Percentiles rank a stretch among this genome's conserved stretches.
phyloP scores from a whole-genome alignment of 2,888 invertebrate species.

The Toxonevra muliebris region DNA sequence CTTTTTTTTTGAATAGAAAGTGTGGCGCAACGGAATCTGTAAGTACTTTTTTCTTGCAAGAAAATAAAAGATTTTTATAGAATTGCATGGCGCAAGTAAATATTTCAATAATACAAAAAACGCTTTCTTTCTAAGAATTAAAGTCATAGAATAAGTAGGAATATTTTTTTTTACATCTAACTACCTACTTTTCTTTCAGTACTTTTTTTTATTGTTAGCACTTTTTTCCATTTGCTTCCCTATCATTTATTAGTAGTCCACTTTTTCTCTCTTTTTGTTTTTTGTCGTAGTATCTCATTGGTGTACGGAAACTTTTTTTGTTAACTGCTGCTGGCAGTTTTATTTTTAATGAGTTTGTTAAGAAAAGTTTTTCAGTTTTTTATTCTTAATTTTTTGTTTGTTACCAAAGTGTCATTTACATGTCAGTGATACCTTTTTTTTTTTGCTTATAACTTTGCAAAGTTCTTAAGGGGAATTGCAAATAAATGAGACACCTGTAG shows the following conservation, averaged over 20 bases:
- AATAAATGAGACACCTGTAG: slow-evolving; percentile 17
- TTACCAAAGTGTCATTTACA: slow-evolving; percentile 50
- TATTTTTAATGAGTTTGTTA: slow-evolving; percentile 50
- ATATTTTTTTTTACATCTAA: no score
- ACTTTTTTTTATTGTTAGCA: slow-evolving; percentile 26
- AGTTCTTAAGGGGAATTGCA: slow-evolving; percentile 18
- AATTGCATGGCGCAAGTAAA: no score
- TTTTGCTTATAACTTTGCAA: slow-evolving; percentile 6
- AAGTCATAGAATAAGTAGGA: no score
- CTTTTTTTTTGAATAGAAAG: slow-evolving; percentile 1
- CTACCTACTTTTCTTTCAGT: slow-evolving; percentile 27
- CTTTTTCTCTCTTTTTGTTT: neutral
- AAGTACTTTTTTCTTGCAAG: no score
- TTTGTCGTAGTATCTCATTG: neutral
- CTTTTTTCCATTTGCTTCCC: slow-evolving; percentile 18
- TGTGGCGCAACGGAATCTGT: no score
- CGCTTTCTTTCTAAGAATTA: no score
- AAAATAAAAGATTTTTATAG: no score
- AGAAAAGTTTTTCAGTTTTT: slow-evolving; percentile 39
- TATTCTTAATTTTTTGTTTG: slow-evolving; percentile 2
- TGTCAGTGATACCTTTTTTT: slow-evolving; percentile 50
- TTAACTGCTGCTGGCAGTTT: slow-evolving; percentile 39
- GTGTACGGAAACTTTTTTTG: no score
- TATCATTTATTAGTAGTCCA: neutral
- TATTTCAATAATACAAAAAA: no score